These are phyloP conservation scores for Upupa epops DNA, from an alignment of 2,113 vertebrate genomes.

Conservation along the genomic window DNA sequence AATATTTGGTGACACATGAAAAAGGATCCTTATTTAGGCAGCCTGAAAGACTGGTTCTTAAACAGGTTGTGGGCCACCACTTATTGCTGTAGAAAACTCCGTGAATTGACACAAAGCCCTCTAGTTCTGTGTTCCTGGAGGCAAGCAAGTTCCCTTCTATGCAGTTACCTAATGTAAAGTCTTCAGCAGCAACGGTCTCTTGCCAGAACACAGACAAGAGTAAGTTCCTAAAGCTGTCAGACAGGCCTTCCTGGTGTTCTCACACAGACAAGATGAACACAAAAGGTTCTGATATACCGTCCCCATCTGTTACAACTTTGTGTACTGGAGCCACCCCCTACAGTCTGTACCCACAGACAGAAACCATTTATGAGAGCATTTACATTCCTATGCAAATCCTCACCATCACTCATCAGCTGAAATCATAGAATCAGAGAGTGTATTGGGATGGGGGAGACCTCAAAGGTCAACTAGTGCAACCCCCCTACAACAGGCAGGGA, in stretches of 20 bases:
- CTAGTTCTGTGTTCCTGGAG: background rate
- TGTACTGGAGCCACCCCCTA: background rate
- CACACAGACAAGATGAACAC: background rate
- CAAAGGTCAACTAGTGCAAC: too few species aligned
- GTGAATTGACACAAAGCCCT: background rate
- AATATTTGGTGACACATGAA: background rate
- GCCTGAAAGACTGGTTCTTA: background rate
- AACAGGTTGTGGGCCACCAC: background rate
- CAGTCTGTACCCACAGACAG: background rate
- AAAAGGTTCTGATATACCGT: background rate
- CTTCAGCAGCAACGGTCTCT: background rate
- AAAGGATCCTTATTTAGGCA: background rate
- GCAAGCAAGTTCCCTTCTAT: background rate
- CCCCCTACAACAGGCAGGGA: too few species aligned
- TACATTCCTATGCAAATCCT: background rate
- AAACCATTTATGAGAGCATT: background rate
- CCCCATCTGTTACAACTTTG: background rate
- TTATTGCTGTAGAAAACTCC: background rate
- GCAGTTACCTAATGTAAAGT: background rate
- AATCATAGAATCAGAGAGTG: too few species aligned
- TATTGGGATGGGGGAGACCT: too few species aligned
- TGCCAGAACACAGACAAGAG: background rate
- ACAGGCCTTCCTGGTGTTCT: background rate
- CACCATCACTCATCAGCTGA: too few species aligned
- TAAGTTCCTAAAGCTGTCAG: background rate